Evolutionary conservation across 2,113 vertebrate genomes (phyloP), one percentile per base, ranked within the genome.

Genomic region (Murina feae): DNA sequence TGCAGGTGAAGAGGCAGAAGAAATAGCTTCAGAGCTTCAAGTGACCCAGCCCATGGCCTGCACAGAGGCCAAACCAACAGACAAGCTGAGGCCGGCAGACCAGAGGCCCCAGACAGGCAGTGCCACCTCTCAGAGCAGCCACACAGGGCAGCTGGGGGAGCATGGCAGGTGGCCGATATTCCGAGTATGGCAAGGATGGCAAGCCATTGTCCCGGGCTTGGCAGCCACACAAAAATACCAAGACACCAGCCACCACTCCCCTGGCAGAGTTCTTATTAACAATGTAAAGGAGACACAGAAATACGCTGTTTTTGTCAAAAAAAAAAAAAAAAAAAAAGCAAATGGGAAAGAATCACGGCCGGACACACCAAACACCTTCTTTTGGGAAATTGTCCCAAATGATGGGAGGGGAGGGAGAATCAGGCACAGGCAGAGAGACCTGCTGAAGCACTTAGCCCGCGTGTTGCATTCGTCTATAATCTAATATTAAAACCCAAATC

Each of bases 401-500:
- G 51, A 69, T 55, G 7, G 6, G 35, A 30, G 25, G 12, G 16
- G 18, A 21, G 47, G 32, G 49, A 58, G 35, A 51, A 2, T 0
- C 35, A 6, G 23, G 7, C 12, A 5, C 12, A 58, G 84, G 28
- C 74, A 35, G 68, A 58, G 14, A 91, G 72, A 44, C 39, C 86
- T 89, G 91, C n/a, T 80, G 78, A 88, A 97, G 39, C 35, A 18
- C 66, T 97, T 32, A 95, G 84, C 9, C 71, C 11, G 32, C 66
- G 16, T 2, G 4, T 53, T 68, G 69, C 68, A 74, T 94, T 94
- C 10, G 0, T 60, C 81, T 90, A 69, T 90, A 90, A 96, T 96
- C 91, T 85, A 93, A 96, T 82, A 88, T 81, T 92, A 90, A 93
- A 87, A 92, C 63, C 82, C 3, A 3, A 55, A 82, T 72, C 83